These are phyloP conservation scores for Lophotriccus pileatus DNA, from an alignment of 2,797 vertebrate genomes.

Conservation along the genomic window DNA sequence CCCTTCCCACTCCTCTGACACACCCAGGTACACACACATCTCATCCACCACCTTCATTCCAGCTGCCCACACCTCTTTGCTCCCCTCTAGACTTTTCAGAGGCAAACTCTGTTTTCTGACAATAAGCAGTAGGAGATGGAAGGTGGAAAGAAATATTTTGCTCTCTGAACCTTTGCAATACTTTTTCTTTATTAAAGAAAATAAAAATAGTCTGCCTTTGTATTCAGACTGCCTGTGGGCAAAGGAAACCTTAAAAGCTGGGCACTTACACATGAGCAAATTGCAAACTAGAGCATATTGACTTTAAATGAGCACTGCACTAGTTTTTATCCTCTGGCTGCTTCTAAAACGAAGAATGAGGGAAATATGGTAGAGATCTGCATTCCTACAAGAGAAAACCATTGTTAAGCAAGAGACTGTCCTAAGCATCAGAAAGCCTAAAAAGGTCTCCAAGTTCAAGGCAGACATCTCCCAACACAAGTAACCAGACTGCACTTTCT, in stretches of 20 bases:
- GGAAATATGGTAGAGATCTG: neutral
- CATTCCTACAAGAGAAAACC: neutral
- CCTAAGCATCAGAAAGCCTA: neutral
- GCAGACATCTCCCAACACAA: neutral
- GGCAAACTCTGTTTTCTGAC: neutral
- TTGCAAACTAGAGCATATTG: slow-evolving; percentile 24
- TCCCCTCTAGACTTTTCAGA: neutral
- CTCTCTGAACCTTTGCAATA: neutral
- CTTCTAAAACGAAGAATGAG: slow-evolving; percentile 29
- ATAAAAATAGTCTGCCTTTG: neutral
- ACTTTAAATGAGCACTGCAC: slow-evolving; percentile 10
- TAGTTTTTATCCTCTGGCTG: slow-evolving; percentile 22
- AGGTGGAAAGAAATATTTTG: neutral
- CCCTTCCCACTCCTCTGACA: neutral
- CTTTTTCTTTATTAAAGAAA: neutral
- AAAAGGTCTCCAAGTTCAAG: neutral
- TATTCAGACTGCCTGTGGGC: slow-evolving; percentile 27
- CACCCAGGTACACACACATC: rapidly evolving
- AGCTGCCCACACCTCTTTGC: neutral
- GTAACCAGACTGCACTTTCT: neutral
- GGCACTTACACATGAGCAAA: slow-evolving; percentile 24
- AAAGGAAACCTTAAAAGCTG: slow-evolving; percentile 51
- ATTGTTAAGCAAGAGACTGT: neutral
- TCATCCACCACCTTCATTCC: neutral
- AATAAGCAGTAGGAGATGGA: neutral